Evolutionary conservation across 2,113 vertebrate species (phyloP), one percentile per base, ranked within the genome.

Genomic region (Petrocephalus microphthalmus): DNA sequence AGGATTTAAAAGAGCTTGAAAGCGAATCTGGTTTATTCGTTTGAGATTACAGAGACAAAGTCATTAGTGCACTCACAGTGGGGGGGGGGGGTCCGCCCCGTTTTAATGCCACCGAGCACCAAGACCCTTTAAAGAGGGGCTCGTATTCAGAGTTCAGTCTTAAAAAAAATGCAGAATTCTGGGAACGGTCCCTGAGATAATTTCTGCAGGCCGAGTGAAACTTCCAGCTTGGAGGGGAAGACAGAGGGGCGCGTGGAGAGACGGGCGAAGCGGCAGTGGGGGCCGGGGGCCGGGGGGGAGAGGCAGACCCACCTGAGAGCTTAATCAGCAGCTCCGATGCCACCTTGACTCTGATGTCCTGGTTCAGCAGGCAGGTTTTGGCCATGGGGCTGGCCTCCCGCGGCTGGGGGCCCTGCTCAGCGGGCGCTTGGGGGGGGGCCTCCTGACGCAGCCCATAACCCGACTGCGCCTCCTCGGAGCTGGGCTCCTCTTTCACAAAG

Each of bases 271-370:
- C 15, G 15, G 53, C 5, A 2, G n/a, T 3, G 17, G 17, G 91
- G 91, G 91, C 93, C 88, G 89, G 37, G 29, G 67, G 91, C 91
- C 52, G 87, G 89, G 92, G 93, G 91, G 90, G 91, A 19, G 29
- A 57, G 11, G 45, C 45, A 74, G 60, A 42, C 86, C 87, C 96
- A 99, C 98, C 98, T 97, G 98, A 99, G 54, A 99, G 96, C 89
- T 99, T 99, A 93, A 99, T 99, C 88, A 99, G 98, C 92, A 99
- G 97, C 91, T 99, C 98, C 5, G 98, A 99, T 0, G 98, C 98
- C 88, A 98, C 98, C 93, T 99, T 99, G 90, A 97, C 91, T 3
- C 96, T 98, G 94, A 98, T 97, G 89, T 99, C 98, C 90, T 96
- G 97, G 94, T 95, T 97, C 47, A 99, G 95, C 90, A 97, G 91